Percentiles rank a stretch among this genome's conserved stretches.
Conservation (phyloP, 2,888 invertebrate species). For the Serrognathus titanus region DNA sequence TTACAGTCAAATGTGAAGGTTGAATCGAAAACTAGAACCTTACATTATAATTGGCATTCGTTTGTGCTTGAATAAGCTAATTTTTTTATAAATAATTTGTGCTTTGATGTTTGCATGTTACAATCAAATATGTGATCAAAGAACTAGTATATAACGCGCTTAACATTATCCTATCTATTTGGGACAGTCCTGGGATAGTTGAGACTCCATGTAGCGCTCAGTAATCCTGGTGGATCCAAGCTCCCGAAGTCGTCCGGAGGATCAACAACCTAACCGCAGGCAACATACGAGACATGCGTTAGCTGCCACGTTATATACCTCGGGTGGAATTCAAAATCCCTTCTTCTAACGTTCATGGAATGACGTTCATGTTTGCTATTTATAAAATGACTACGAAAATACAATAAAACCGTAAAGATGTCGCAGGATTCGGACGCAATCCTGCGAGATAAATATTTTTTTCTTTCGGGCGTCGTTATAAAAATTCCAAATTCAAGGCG, state of each 20-base stretch:
- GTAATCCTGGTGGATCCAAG: constrained; percentile 38
- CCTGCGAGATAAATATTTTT: no score
- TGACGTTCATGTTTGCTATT: no score
- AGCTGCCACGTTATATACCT: constrained; percentile 30
- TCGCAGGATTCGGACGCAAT: no score
- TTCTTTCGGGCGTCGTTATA: no score
- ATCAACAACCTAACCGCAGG: constrained; percentile 37
- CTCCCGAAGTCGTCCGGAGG: constrained; percentile 32
- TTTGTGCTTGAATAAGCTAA: no score
- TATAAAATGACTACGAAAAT: no score
- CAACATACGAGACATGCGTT: constrained; percentile 38
- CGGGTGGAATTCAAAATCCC: constrained; percentile 30
- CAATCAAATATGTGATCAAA: constrained; percentile 14
- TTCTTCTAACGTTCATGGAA: constrained; percentile 4
- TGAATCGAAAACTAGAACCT: no score
- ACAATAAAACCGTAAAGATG: no score
- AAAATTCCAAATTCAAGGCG: no score
- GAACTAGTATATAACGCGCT: constrained; percentile 32
- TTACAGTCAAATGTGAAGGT: neutral
- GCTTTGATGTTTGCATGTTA: constrained; percentile 19
- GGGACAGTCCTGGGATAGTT: constrained; percentile 36
- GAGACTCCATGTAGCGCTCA: constrained; percentile 31
- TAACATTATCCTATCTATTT: constrained; percentile 40
- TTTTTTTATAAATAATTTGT: no score
- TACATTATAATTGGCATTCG: no score